Evolutionary conservation across 2,113 vertebrate genomes (phyloP).

Genomic region (Cnemophilus loriae): DNA sequence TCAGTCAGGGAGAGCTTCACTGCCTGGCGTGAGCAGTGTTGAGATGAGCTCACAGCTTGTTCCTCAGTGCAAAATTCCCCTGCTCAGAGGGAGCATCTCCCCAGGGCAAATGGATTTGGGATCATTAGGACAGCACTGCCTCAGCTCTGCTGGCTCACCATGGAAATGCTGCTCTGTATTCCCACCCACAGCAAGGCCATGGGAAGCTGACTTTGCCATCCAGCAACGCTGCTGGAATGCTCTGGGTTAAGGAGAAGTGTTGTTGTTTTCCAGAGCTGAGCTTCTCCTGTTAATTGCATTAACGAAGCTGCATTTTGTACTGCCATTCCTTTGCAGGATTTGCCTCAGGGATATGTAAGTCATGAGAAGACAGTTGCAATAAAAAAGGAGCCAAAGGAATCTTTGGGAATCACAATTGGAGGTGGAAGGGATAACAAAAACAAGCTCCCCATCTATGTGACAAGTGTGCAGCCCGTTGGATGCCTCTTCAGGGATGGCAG

Average conservation of each 20-base stretch:
- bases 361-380: conserved; percentile 86
- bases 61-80: background rate
- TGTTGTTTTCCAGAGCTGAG: background rate
- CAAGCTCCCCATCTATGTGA: conserved; percentile 87
- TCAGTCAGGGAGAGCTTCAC: background rate
- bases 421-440: conserved; percentile 87
- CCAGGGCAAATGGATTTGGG: background rate
- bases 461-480: conserved; percentile 88
- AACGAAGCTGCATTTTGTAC: background rate
- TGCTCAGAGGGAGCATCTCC: background rate
- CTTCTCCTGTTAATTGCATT: background rate
- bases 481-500: conserved; percentile 88
- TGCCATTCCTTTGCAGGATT: conserved; percentile 68
- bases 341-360: conserved; percentile 79
- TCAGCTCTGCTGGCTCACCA: background rate
- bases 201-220: background rate
- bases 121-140: background rate
- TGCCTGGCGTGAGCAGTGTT: background rate
- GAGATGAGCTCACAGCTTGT: background rate
- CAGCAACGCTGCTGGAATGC: background rate
- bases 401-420: conserved; percentile 90
- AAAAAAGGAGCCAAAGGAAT: conserved; percentile 88
- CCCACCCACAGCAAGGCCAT: background rate
- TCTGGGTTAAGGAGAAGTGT: background rate
- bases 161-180: background rate